A percentile compares a stretch with the other conserved stretches of the same genome.
phyloP scores from a whole-genome alignment of 2,888 invertebrate genomes.

The Saturnia japonica region DNA sequence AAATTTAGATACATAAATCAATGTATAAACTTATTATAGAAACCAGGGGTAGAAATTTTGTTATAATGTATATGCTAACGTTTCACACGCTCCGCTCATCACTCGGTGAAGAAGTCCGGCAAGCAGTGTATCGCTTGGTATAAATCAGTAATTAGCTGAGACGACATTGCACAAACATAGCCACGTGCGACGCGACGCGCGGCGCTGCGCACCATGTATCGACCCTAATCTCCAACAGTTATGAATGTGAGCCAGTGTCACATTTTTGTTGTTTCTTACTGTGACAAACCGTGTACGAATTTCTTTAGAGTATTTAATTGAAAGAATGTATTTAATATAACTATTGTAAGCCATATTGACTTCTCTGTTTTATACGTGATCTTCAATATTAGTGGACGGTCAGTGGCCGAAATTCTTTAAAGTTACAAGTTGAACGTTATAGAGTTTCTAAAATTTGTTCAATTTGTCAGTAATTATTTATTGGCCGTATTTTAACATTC shows the following conservation, averaged over 20 bases:
- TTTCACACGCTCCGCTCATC: not conserved
- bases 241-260: slow-evolving; percentile 1
- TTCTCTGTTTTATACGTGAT: no score
- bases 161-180: slow-evolving; percentile 52
- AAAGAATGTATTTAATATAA: no score
- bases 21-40: not conserved
- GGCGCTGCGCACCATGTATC: slow-evolving; percentile 37
- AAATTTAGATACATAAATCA: not conserved
- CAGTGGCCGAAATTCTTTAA: no score
- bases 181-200: slow-evolving; percentile 31
- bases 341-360: not conserved
- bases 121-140: slow-evolving; percentile 26
- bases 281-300: not conserved
- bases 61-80: not conserved
- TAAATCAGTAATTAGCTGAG: slow-evolving; percentile 53
- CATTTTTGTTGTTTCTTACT: not conserved
- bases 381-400: no score
- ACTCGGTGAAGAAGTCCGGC: not conserved
- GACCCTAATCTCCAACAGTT: slow-evolving; percentile 21
- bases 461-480: no score
- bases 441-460: no score
- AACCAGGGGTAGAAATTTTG: not conserved
- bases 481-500: no score
- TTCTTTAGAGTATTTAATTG: not conserved
- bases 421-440: no score